A percentile compares a stretch with the other conserved stretches of the same genome.
Evolutionary conservation across 2,888 invertebrate species (phyloP).

Genomic region (Scaptodrosophila latifasciaeformis): DNA sequence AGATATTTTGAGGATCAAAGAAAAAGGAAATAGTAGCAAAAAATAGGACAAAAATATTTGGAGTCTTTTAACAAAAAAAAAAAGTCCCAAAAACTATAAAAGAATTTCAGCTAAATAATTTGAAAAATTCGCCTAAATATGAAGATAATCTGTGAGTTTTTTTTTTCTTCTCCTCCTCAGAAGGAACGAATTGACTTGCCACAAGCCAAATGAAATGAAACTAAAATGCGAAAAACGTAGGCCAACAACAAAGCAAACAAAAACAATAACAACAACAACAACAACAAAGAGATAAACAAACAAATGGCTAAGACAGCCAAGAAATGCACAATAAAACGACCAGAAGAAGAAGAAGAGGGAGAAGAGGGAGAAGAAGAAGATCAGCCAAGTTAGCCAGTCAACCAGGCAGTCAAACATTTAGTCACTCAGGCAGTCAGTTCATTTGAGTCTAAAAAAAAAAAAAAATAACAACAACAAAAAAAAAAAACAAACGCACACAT

Average conservation of each 20-base stretch:
- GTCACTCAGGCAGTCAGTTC: too few species aligned
- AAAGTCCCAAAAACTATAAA: too few species aligned
- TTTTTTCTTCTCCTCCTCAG: not conserved
- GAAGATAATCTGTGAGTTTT: not conserved
- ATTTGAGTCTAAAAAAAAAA: constrained; percentile 23
- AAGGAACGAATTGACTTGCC: not conserved
- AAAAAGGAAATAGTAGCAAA: too few species aligned
- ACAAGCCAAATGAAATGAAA: constrained; percentile 7
- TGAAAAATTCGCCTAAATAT: not conserved
- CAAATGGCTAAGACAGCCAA: constrained; percentile 10
- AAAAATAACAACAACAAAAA: constrained; percentile 20
- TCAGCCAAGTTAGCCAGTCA: constrained; percentile 12
- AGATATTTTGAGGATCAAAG: too few species aligned
- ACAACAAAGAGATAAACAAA: constrained; percentile 37
- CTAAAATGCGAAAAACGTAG: not conserved
- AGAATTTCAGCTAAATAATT: not conserved
- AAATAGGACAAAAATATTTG: too few species aligned
- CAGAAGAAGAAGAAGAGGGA: not conserved
- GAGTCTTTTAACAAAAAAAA: too few species aligned
- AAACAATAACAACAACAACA: constrained; percentile 11
- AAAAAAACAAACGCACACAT: constrained; percentile 26
- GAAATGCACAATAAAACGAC: not conserved
- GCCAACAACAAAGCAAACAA: constrained; percentile 6
- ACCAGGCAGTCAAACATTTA: not conserved
- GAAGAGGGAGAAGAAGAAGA: not conserved